phyloP scores from a whole-genome alignment of 2,113 vertebrate species.

The Phaethon lepturus region DNA sequence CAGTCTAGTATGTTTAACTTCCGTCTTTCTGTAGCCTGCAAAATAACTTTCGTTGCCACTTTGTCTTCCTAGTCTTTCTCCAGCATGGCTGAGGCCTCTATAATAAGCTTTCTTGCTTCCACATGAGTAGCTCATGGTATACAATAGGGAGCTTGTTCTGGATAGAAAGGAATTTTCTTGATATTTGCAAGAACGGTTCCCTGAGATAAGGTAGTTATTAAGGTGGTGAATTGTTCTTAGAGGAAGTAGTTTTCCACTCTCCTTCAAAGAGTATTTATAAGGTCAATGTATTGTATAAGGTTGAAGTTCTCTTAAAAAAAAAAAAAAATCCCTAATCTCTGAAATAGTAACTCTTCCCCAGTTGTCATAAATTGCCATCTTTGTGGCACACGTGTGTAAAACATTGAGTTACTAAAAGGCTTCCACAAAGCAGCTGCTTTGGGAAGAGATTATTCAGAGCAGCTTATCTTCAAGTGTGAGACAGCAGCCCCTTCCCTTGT shows the following conservation, averaged over 20 bases:
- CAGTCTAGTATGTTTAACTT: accelerated
- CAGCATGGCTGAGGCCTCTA: neutral
- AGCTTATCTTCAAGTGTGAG: neutral
- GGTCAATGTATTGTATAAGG: neutral
- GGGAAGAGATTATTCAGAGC: neutral
- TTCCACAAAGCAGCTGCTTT: neutral
- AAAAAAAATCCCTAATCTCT: neutral
- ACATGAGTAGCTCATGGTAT: neutral
- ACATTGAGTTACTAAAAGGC: neutral
- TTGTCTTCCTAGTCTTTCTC: neutral
- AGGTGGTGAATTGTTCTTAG: neutral
- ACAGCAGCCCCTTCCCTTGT: neutral
- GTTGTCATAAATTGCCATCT: neutral
- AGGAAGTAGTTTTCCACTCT: neutral
- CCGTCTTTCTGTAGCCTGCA: neutral
- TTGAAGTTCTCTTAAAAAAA: neutral
- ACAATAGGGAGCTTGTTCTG: neutral
- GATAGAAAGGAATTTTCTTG: neutral
- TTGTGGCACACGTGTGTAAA: neutral
- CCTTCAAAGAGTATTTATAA: neutral
- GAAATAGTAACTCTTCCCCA: neutral
- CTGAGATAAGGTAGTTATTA: neutral
- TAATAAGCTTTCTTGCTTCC: neutral
- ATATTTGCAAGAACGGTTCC: neutral
- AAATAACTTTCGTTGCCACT: neutral